Percentiles rank a stretch among this genome's conserved stretches.
Evolutionary conservation across 2,113 vertebrate genomes (phyloP).

Genomic region (Morone chrysops): DNA sequence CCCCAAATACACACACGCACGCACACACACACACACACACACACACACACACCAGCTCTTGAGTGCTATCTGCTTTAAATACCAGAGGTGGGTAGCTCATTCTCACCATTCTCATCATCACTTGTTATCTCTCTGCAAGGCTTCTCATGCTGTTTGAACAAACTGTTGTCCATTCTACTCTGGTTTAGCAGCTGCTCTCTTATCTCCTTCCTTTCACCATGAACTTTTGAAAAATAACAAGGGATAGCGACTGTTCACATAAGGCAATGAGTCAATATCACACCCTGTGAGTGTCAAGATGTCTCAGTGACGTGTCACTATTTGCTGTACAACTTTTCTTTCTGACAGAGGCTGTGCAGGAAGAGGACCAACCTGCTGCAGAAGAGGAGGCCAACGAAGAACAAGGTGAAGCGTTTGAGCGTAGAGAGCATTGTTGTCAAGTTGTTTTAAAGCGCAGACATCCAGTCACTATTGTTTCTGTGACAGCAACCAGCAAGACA

Average conservation of each 20-base stretch:
- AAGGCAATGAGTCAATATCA: neutral
- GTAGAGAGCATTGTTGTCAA: neutral
- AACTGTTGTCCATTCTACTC: neutral
- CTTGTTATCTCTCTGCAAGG: constrained; percentile 11
- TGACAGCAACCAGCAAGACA: too few relatives aligned
- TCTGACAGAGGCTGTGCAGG: constrained; percentile 47
- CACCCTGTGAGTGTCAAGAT: neutral
- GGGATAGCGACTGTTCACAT: neutral
- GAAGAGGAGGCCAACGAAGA: constrained; percentile 55
- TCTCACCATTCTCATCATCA: neutral
- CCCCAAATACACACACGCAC: neutral
- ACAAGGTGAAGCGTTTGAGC: constrained; percentile 24
- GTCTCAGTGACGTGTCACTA: constrained; percentile 1
- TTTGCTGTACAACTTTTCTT: neutral
- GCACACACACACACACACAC: neutral
- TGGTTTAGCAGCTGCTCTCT: neutral
- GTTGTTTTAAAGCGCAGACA: neutral
- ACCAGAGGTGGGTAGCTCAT: constrained; percentile 52
- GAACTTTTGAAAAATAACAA: neutral
- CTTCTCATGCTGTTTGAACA: neutral
- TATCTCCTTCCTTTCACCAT: neutral
- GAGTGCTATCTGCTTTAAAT: constrained; percentile 45
- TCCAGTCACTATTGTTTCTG: neutral
- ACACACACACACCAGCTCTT: neutral
- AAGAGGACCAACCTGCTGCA: constrained; percentile 49